Conservation (phyloP, 1,140 invertebrate genomes). For the Teleogryllus occipitalis region DNA sequence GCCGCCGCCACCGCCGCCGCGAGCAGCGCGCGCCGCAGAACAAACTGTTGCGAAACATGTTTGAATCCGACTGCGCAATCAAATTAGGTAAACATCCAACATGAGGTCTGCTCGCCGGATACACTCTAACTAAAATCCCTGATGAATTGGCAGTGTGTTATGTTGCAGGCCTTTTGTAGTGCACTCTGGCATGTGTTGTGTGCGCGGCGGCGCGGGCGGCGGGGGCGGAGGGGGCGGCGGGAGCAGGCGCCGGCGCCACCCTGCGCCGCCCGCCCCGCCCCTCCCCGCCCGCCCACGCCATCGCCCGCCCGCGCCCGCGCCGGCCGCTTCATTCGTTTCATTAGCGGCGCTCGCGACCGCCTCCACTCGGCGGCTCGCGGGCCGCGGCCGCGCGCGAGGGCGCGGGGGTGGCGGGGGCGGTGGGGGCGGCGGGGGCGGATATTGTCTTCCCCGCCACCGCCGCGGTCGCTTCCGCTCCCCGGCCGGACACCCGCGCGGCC, state of each 20-base stretch:
- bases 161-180: constrained; percentile 13
- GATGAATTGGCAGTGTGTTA: constrained; percentile 11
- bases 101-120: constrained; percentile 10
- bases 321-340: constrained; percentile 11
- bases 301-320: background rate
- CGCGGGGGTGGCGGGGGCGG: too few species aligned
- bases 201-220: background rate
- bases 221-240: background rate
- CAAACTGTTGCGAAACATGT: constrained; percentile 19
- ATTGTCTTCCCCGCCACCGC: background rate
- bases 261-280: background rate
- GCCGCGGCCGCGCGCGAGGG: too few species aligned
- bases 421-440: background rate
- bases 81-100: constrained; percentile 22
- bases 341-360: background rate
- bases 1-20: too few species aligned
- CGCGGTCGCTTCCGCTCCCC: background rate
- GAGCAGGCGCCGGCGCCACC: too few species aligned
- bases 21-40: too few species aligned
- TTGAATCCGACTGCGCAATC: constrained; percentile 22
- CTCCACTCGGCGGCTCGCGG: too few species aligned
- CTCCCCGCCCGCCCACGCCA: background rate
- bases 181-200: constrained; percentile 12
- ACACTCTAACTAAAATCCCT: constrained; percentile 14
- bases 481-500: too few species aligned